Evolutionary conservation across 2,888 invertebrate genomes (phyloP), one percentile per base, ranked within the genome.

Genomic region (Chloromyia formosa): DNA sequence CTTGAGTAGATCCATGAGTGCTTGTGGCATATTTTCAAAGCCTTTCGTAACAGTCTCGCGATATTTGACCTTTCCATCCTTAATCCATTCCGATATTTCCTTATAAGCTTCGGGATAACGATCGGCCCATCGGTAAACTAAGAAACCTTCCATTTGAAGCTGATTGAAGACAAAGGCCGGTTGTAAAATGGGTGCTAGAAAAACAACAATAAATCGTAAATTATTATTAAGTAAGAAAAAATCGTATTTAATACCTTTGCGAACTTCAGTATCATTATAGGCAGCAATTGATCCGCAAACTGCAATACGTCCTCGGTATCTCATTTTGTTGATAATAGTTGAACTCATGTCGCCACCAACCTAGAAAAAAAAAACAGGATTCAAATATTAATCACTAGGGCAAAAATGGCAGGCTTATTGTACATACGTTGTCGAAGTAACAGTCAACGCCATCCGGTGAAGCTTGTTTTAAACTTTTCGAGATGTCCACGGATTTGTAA

Each of bases 401-500:
- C n/a, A n/a, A n/a, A n/a, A n/a, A n/a, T n/a, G n/a, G n/a, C n/a
- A n/a, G n/a, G n/a, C n/a, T n/a, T n/a, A n/a, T n/a, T n/a, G n/a
- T n/a, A n/a, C n/a, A 35, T 84, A 91, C 93, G 82, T 93, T 93
- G 82, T 93, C 93, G 81, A 93, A 93, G 80, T 91, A 93, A 80
- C 92, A 91, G 81, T 93, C 92, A 0, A 93, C 84, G 1, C 92
- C 92, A n/a, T 91, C 85, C 0, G 92, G 91, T 12, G 92, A 91
- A 72, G 84, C 86, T 82, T 89, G 85, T 77, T 87, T 88, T 14
- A 94, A 84, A 58, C 87, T 88, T 62, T 86, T 80, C 0, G 82
- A 82, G 60, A 91, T 79, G 80, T 90, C 82, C 5, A 84, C 86
- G 1, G 87, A 90, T 83, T 93, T 93, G 83, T 93, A 93, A 84